These are phyloP conservation scores for Pandemis cinnamomeana DNA, from an alignment of 2,888 invertebrate genomes.

Conservation along the genomic window DNA sequence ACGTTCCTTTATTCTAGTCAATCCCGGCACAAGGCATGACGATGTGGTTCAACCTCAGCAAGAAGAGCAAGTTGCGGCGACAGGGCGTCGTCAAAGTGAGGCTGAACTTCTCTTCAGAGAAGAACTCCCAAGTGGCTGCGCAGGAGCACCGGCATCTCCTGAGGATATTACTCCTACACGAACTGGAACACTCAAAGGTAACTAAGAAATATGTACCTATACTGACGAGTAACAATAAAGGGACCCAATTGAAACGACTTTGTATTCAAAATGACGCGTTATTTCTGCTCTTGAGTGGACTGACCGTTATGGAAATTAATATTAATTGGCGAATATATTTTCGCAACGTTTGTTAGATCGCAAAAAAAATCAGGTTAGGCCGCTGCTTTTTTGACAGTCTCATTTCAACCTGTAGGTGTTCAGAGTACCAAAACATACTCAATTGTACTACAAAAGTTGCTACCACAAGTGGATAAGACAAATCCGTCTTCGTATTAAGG, in stretches of 20 bases:
- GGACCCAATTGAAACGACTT: too few species aligned
- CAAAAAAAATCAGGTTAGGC: too few species aligned
- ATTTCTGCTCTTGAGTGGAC: too few species aligned
- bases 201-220: neutral
- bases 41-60: slow-evolving; percentile 96
- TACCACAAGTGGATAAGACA: too few species aligned
- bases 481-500: too few species aligned
- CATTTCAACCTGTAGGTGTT: neutral
- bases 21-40: slow-evolving; percentile 97
- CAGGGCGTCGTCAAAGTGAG: slow-evolving; percentile 95
- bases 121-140: slow-evolving; percentile 92
- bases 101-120: slow-evolving; percentile 93
- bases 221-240: too few species aligned
- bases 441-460: neutral
- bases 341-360: too few species aligned
- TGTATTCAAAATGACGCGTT: too few species aligned
- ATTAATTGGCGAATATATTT: too few species aligned
- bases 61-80: slow-evolving; percentile 91
- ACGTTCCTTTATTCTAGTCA: slow-evolving; percentile 83
- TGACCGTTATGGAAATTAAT: too few species aligned
- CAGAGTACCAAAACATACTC: neutral
- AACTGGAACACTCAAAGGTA: slow-evolving; percentile 91
- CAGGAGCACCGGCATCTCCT: slow-evolving; percentile 93
- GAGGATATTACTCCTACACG: slow-evolving; percentile 90
- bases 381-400: too few species aligned